Base-by-base conservation (phyloP, 2,113 vertebrate genomes). In the Channa argus region DNA sequence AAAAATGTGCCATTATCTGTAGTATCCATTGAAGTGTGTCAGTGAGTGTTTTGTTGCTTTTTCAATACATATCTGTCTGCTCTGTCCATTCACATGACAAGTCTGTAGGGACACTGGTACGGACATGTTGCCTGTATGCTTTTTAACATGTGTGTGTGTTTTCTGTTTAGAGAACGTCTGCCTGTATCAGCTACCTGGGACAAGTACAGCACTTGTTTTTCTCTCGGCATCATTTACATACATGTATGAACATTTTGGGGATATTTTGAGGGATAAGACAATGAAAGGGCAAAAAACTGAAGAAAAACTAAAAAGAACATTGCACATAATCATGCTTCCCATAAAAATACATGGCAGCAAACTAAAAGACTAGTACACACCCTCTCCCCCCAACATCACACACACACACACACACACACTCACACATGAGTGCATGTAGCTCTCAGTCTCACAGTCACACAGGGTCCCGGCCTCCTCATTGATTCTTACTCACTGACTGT, bases 401-500 rank as follows among this genome's bases (percentile, higher is more conserved):
- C 2, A 53, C 9, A 36, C 8, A 33, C 0, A 5, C 8, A 58
- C 45, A 49, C 59, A 81, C 61, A 67, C 1, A 77, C 24, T 63
- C 38, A 70, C 13, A 60, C 45, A 63, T 5, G 8, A 53, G 15
- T 46, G 46, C 41, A 65, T 79, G 82, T 63, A 53, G 70, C 65
- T 71, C 59, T 77, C 55, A 52, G 49, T 75, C 77, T 76, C 66
- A 59, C 8, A 69, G 62, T 51, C 74, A 55, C 68, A 5, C 76
- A 66, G 84, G 79, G 80, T 70, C 78, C 45, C 63, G 4, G 60
- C 69, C 80, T 67, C 56, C 85, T 84, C 90, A 91, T 90, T 87
- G 90, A 91, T 90, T 92, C 90, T 83, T 3, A 77, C 89, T 92
- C 87, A 83, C 82, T 91, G 86, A 61, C 84, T 73, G 80, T 90